These are phyloP conservation scores for Drymonia ruficornis DNA, from an alignment of 2,888 invertebrate species.

Conservation along the genomic window DNA sequence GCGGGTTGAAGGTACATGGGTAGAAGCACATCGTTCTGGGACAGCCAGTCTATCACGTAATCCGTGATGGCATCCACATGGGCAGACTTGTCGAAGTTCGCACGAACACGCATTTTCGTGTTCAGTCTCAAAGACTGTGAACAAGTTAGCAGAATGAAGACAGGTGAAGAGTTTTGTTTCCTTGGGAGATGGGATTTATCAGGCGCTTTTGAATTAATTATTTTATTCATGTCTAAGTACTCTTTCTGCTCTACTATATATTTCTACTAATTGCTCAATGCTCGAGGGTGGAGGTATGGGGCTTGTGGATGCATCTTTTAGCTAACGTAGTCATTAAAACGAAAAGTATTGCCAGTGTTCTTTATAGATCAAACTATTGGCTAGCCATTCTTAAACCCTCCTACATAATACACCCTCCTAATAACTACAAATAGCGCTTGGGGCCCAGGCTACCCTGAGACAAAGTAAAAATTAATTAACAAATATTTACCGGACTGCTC, in stretches of 20 bases:
- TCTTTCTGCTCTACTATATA: too few relatives aligned
- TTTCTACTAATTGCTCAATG: too few relatives aligned
- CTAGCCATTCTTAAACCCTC: too few relatives aligned
- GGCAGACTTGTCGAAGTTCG: slow-evolving; percentile 60
- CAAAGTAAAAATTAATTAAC: background rate
- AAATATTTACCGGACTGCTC: slow-evolving; percentile 32
- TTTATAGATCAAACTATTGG: too few relatives aligned
- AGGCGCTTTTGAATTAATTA: background rate
- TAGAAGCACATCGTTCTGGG: slow-evolving; percentile 60
- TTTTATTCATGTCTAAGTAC: too few relatives aligned
- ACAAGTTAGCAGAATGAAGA: background rate
- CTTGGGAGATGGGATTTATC: background rate
- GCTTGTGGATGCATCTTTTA: too few relatives aligned
- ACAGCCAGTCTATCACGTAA: slow-evolving; percentile 70
- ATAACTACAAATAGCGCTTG: too few relatives aligned
- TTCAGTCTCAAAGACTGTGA: slow-evolving; percentile 41
- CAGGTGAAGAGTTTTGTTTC: background rate
- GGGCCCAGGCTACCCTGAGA: too few relatives aligned
- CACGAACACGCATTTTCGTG: slow-evolving; percentile 44
- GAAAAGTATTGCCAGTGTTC: too few relatives aligned
- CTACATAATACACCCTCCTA: too few relatives aligned
- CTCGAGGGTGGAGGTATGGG: too few relatives aligned
- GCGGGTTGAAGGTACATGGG: slow-evolving; percentile 69
- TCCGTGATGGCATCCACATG: slow-evolving; percentile 66
- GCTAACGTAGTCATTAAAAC: too few relatives aligned